Evolutionary conservation across 1,140 invertebrate species (phyloP), one percentile per base, ranked within the genome.

Genomic region (Contarinia nasturtii): DNA sequence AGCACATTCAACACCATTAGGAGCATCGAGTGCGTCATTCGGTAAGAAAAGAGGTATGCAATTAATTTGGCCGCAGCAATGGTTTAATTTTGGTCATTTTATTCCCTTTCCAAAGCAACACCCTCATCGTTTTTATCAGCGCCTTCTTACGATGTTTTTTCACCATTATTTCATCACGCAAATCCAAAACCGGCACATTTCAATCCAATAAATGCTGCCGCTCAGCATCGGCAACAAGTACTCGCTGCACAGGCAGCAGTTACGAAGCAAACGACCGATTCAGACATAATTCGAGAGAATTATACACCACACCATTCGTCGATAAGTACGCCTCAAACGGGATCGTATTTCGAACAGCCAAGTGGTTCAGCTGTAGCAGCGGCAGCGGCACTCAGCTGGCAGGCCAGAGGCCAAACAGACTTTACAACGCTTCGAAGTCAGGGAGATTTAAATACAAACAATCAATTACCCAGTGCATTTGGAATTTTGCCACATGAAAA

Each of bases 401-500:
- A 42, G 79, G 78, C 76, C 76, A 79, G 55, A 75, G 70, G 27
- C 3, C 27, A 27, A 27, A 5, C 27, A 3, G 27, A 27, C 10
- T 27, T 27, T 10, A 27, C 27, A 10, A 27, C 27, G 27, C 27
- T 27, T 27, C 27, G 27, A 27, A 27, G 27, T 27, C 27, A 27
- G 10, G 27, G 27, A 3, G 27, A 27, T 27, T 10, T 27, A 5
- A 27, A 27, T 27, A 5, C 27, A 50, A 81, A 74, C 57, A 66
- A 70, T 38, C 75, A 77, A 54, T 56, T 77, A 22, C 75, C 74
- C 19, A 80, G 78, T 55, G 79, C 80, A 0, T 82, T 82, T 63
- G 80, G 80, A 38, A 79, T 83, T 53, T 63, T 83, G 53, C 80
- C 80, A 12, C 80, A 83, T 59, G 79, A 83, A 65, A 81, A 75